A percentile compares a stretch with the other conserved stretches of the same genome.
These are phyloP conservation scores for Harmothoe impar DNA, from an alignment of 2,888 invertebrate species.

Conservation along the genomic window DNA sequence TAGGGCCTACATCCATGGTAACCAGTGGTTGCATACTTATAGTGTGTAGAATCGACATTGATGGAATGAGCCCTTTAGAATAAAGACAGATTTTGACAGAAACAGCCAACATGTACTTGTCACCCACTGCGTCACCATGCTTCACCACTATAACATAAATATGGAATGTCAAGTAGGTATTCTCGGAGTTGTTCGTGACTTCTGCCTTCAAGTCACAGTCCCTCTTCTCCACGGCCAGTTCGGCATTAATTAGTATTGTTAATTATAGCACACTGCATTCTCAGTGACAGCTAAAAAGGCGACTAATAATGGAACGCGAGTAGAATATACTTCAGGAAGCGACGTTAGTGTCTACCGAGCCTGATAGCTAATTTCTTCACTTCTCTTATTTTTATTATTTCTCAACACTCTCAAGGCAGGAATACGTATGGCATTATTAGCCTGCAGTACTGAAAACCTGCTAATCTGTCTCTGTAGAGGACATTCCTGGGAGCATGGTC, in stretches of 20 bases:
- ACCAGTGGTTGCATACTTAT: no score
- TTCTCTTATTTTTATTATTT: no score
- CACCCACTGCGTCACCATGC: slow-evolving; percentile 4
- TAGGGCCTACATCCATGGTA: no score
- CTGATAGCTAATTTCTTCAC: neutral
- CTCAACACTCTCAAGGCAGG: neutral
- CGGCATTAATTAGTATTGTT: neutral
- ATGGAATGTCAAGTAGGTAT: neutral
- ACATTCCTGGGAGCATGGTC: neutral
- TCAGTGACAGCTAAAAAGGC: neutral
- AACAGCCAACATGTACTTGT: neutral
- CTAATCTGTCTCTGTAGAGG: neutral
- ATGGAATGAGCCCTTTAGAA: no score
- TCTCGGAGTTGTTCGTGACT: neutral
- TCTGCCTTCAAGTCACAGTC: neutral
- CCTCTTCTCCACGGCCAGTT: neutral
- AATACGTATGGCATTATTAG: neutral
- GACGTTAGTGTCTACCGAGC: neutral
- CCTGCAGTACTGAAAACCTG: neutral
- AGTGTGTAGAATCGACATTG: no score
- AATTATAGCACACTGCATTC: neutral
- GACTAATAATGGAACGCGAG: neutral
- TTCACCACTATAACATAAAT: neutral
- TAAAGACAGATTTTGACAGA: no score
- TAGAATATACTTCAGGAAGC: neutral